Evolutionary conservation across 2,797 vertebrate species (phyloP), one percentile per base, ranked within the genome.

Genomic region (Propithecus perrieri): DNA sequence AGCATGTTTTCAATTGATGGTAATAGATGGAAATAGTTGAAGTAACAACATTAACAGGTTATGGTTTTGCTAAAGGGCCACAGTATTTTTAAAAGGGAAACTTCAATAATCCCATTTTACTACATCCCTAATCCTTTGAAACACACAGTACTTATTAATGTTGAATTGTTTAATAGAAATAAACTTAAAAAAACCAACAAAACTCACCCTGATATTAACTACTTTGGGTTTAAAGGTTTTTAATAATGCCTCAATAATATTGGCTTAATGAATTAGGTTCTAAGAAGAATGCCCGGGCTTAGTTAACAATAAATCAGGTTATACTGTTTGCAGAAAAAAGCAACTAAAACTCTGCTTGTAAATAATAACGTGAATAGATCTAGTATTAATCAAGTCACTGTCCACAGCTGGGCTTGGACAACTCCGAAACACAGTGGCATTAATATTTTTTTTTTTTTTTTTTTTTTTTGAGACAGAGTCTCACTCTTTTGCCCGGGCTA

Each of bases 111-210:
- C 78, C 50, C 83, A 95, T 95, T 95, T 97, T 91, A 96, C 69
- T 79, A 61, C 94, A 80, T 97, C 33, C 15, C 53, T 35, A 90
- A 97, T 84, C 26, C 92, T 96, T 33, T 95, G 85, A 93, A 98
- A 96, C 90, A 94, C 76, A 95, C 9, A 63, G 67, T 53, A 91
- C 74, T 97, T 35, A 69, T 97, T 95, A 94, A 61, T 93, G 50
- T 89, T 94, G 84, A 71, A 89, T 95, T 83, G 76, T 85, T 98
- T 98, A 97, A 90, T 38, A 79, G 93, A 96, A 97, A 93, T 95
- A 75, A 97, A 87, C 20, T 41, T 41, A 53, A 85, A 88, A 94
- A 83, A 90, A 28, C 35, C 28, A 63, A 26, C 76, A 55, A 87
- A 33, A 69, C 7, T 81, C 61, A 96, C 24, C 43, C 53, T 46